Percentiles rank a stretch among this genome's conserved stretches.
phyloP scores from a whole-genome alignment of 2,113 vertebrate species.

The Neotragus moschatus region DNA sequence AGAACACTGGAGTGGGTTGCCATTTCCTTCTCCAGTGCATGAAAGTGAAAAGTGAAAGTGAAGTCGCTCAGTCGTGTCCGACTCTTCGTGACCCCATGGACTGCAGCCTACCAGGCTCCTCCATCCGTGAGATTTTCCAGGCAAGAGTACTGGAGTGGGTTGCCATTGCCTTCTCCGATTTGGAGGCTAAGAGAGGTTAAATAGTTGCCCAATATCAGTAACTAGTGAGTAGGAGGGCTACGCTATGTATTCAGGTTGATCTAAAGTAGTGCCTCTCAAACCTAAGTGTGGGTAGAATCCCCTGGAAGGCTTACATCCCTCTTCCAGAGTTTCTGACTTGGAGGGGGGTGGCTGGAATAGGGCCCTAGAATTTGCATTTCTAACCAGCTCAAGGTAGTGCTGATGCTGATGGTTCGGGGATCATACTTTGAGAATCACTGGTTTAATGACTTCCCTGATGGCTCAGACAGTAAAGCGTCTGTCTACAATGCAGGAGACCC shows the following conservation, averaged over 20 bases:
- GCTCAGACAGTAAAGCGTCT: too few species aligned
- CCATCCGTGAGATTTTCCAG: rapidly evolving
- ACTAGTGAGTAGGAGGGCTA: not conserved
- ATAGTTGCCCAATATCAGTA: not conserved
- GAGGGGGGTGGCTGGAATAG: not conserved
- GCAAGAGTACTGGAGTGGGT: not conserved
- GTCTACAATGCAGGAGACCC: too few species aligned
- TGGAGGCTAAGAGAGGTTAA: not conserved
- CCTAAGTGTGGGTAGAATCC: not conserved
- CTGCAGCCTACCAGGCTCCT: not conserved
- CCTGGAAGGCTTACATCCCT: not conserved
- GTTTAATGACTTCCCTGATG: not conserved
- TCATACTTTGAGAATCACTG: not conserved
- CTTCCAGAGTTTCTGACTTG: not conserved
- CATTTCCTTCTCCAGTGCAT: not conserved
- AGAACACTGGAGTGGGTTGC: not conserved
- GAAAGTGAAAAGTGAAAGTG: not conserved
- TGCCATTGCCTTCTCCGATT: not conserved
- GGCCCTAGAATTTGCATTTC: not conserved
- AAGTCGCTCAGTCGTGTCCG: not conserved
- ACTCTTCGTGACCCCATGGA: not conserved
- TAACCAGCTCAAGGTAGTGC: not conserved
- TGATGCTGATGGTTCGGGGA: not conserved
- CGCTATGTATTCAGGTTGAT: not conserved
- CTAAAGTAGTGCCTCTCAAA: not conserved